Conservation (phyloP, 2,113 vertebrate genomes). For the Rhynchopsitta pachyrhyncha region DNA sequence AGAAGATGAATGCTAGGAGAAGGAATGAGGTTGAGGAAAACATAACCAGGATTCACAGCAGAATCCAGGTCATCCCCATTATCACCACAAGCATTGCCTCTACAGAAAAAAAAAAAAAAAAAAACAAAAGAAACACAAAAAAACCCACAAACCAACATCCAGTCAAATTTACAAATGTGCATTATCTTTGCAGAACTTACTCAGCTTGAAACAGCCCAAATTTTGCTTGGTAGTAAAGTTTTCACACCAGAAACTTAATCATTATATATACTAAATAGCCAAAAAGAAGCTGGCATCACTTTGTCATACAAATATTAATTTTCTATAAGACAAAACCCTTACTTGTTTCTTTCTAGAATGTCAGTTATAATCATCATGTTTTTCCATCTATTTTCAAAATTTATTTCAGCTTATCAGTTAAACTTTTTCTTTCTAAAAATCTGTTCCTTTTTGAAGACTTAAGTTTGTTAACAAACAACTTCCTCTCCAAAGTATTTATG, state of each 20-base stretch:
- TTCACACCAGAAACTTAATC: neutral
- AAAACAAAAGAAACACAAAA: neutral
- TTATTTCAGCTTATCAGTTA: neutral
- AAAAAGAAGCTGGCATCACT: neutral
- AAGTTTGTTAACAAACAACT: neutral
- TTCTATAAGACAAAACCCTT: neutral
- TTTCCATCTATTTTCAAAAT: neutral
- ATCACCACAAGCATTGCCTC: neutral
- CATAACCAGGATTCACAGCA: neutral
- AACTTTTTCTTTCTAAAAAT: neutral
- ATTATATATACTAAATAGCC: neutral
- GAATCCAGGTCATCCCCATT: neutral
- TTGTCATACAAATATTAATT: neutral
- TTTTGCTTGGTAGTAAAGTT: neutral
- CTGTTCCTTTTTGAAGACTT: neutral
- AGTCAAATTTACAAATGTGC: neutral
- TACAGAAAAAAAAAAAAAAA: neutral
- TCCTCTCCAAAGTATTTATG: neutral
- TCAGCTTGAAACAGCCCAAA: neutral
- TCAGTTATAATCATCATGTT: neutral
- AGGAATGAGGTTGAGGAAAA: neutral
- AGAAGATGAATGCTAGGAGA: neutral
- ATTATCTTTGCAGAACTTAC: neutral
- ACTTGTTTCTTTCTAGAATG: neutral
- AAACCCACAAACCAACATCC: neutral